Percentiles rank a stretch among this genome's conserved stretches.
These are phyloP conservation scores for Argya squamiceps DNA, from an alignment of 2,797 vertebrate genomes.

Conservation along the genomic window DNA sequence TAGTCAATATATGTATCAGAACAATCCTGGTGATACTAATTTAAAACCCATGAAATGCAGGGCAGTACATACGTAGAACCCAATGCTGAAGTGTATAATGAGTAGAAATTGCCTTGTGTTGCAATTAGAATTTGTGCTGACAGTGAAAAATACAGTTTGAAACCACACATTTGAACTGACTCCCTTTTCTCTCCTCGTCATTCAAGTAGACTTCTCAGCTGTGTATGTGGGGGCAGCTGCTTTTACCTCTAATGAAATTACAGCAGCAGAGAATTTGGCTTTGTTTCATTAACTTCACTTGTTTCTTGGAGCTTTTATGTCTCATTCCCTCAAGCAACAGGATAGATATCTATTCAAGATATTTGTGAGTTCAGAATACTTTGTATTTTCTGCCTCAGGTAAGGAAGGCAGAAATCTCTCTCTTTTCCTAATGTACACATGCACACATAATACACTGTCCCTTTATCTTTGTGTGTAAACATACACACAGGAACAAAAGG, in stretches of 20 bases:
- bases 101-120: slow-evolving; percentile 2
- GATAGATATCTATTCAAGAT: background rate
- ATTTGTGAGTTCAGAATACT: background rate
- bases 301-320: slow-evolving; percentile 22
- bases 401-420: background rate
- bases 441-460: background rate
- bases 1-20: background rate
- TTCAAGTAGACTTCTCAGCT: slow-evolving; percentile 19
- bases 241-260: slow-evolving; percentile 52
- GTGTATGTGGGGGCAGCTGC: slow-evolving; percentile 54
- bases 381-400: background rate
- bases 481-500: background rate
- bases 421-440: background rate
- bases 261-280: background rate
- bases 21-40: background rate
- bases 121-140: slow-evolving; percentile 59
- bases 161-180: slow-evolving; percentile 27
- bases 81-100: background rate
- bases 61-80: background rate
- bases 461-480: background rate
- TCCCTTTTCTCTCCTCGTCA: background rate
- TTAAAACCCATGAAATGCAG: background rate
- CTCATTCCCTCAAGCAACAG: slow-evolving; percentile 30
- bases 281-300: slow-evolving; percentile 13
- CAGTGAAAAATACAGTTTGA: slow-evolving; percentile 29